Base-by-base conservation (phyloP, 2,797 vertebrate genomes). In the Lycodopsis pacificus region DNA sequence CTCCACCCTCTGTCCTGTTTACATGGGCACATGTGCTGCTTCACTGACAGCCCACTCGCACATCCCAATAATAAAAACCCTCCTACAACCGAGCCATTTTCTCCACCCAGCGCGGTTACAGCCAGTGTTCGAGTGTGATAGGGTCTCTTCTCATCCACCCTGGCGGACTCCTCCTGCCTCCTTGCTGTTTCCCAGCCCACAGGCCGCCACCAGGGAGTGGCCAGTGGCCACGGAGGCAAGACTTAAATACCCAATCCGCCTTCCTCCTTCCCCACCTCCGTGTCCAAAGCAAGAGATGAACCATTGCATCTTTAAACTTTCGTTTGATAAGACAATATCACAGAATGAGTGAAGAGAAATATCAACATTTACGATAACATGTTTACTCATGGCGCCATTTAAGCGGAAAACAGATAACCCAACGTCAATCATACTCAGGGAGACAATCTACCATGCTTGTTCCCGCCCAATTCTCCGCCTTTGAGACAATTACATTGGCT, bases 1-100 rank as follows among this genome's bases (percentile, higher is more conserved):
- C 93, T 94, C 93, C 92, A 93, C 92, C 91, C 84, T 93, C 88
- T 53, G 68, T 72, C 75, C 86, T 93, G 88, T 95, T 94, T 93
- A 95, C 91, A 94, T 90, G 88, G 84, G 38, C 87, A 92, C 91
- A 94, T 93, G 94, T 94, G 93, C 92, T 88, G 78, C 89, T 82
- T 68, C 82, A 81, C 67, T 82, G 91, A 93, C 92, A 90, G 86
- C 88, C 91, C 88, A 86, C 86, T 88, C 20, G 57, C 77, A 77
- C 71, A 67, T 78, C 87, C 77, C 57, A 61, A 42, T 73, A 65
- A 88, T 73, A 80, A 64, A 85, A 91, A 30, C 86, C 92, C 90
- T 92, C 93, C 94, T 91, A 92, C 90, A 88, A 20, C 10, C 49
- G 71, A 53, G 76, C 73, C 76, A 86, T 71, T 71, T 80, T 88